phyloP scores from a whole-genome alignment of 2,113 vertebrate species.

The Narcine bancroftii region DNA sequence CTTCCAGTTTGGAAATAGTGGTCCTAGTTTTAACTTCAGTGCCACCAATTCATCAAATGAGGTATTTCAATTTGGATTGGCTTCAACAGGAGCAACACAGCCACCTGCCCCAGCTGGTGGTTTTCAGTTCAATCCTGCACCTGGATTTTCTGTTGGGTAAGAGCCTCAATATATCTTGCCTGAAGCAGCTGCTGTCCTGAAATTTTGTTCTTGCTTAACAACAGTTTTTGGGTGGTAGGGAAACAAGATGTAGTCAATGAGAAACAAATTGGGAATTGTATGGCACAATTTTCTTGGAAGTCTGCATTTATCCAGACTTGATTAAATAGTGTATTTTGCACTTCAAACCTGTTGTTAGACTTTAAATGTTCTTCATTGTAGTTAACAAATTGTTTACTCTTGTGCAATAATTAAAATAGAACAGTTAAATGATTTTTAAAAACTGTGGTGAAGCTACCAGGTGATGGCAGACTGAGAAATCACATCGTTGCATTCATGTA shows the following conservation, averaged over 20 bases:
- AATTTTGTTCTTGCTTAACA: neutral
- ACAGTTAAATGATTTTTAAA: no score
- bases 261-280: neutral
- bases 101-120: constrained; percentile 54
- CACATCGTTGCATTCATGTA: neutral
- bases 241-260: neutral
- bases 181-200: neutral
- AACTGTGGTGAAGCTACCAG: neutral
- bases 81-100: constrained; percentile 51
- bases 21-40: constrained; percentile 60
- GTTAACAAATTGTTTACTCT: neutral
- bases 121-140: constrained; percentile 64
- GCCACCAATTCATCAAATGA: constrained; percentile 34
- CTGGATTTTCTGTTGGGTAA: constrained; percentile 77
- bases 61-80: constrained; percentile 31
- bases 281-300: neutral
- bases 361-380: neutral
- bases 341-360: neutral
- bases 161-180: constrained; percentile 38
- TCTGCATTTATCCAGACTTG: neutral
- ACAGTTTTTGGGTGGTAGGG: neutral
- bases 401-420: no score
- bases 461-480: no score
- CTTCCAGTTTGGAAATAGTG: constrained; percentile 77
- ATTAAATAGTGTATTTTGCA: neutral